Conservation (phyloP, 2,797 vertebrate genomes). For the Anomalospiza imberbis region DNA sequence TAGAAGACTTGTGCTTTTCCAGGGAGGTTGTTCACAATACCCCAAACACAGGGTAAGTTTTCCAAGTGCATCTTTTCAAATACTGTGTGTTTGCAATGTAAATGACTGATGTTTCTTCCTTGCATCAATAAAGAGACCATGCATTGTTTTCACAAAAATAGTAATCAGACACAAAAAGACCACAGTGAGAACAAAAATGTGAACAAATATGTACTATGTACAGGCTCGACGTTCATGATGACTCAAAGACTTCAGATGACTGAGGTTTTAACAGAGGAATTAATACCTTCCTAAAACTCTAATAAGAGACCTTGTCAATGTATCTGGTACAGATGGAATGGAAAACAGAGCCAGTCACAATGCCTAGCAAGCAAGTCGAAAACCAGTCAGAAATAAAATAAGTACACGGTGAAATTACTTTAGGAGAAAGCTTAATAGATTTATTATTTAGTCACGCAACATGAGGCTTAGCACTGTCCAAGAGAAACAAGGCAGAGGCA, state of each 20-base stretch:
- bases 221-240: not conserved
- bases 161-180: not conserved
- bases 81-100: not conserved
- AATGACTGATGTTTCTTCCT: not conserved
- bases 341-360: not conserved
- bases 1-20: not conserved
- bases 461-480: not conserved
- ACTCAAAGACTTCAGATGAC: not conserved
- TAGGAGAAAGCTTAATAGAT: not conserved
- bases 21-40: not conserved
- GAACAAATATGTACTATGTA: rapidly evolving
- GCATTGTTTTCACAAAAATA: not conserved
- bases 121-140: not conserved
- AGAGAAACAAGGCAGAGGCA: not conserved
- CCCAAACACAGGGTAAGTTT: not conserved
- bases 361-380: not conserved
- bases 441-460: not conserved
- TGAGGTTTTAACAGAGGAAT: not conserved
- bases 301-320: not conserved
- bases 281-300: not conserved
- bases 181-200: not conserved
- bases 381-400: not conserved
- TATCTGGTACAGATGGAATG: not conserved
- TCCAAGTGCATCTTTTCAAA: not conserved
- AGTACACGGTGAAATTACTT: not conserved